Evolutionary conservation across 1,140 invertebrate genomes (phyloP).

Genomic region (Drosophila mayri): DNA sequence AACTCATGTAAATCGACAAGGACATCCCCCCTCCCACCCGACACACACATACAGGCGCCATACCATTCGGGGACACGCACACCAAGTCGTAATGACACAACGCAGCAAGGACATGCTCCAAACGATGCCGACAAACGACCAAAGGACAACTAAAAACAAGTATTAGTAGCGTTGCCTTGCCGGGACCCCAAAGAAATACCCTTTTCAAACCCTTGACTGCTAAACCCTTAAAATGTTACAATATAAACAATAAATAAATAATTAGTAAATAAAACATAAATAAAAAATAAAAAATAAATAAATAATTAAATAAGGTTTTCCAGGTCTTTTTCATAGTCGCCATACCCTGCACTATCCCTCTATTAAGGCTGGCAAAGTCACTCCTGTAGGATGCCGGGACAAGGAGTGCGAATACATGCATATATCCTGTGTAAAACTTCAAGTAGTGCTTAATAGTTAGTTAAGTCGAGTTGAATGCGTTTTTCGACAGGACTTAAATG

Average conservation of each 20-base stretch:
- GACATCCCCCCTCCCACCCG: conserved; percentile 33
- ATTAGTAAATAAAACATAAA: too few relatives aligned
- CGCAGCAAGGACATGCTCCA: conserved; percentile 62
- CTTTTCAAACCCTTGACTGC: too few relatives aligned
- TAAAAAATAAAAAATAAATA: too few relatives aligned
- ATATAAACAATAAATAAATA: too few relatives aligned
- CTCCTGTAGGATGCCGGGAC: conserved; percentile 13
- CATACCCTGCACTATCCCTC: neutral
- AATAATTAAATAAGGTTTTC: too few relatives aligned
- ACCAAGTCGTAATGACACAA: conserved; percentile 72
- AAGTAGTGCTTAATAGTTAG: conserved; percentile 82
- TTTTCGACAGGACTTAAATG: conserved; percentile 49
- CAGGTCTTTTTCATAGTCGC: neutral
- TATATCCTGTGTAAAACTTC: conserved; percentile 79
- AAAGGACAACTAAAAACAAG: conserved; percentile 56
- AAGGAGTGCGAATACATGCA: conserved; percentile 71
- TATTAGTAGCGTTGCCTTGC: conserved; percentile 4
- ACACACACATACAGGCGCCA: conserved; percentile 10
- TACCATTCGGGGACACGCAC: conserved; percentile 36
- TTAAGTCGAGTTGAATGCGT: conserved; percentile 83
- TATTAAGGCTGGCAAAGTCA: conserved; percentile 2
- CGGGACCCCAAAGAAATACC: conserved; percentile 3
- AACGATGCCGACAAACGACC: conserved; percentile 61
- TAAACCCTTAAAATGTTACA: too few relatives aligned
- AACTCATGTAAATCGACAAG: conserved; percentile 82